phyloP scores from a whole-genome alignment of 2,113 vertebrate species.

The Acinonyx jubatus region DNA sequence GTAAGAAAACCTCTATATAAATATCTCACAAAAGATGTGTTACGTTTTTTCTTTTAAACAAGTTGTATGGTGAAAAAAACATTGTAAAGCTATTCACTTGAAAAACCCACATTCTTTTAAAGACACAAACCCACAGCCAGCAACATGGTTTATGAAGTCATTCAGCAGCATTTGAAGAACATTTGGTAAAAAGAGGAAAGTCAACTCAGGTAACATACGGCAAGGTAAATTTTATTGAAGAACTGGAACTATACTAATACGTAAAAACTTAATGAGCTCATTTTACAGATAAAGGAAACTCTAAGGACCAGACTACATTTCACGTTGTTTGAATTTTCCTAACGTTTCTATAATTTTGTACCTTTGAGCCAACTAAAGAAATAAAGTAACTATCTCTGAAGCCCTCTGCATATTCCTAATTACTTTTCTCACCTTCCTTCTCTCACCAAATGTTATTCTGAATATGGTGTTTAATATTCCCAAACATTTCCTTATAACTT shows the following conservation, averaged over 20 bases:
- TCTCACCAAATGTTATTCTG: neutral
- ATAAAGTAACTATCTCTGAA: neutral
- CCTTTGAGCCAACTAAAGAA: neutral
- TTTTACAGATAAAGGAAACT: neutral
- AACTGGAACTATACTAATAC: neutral
- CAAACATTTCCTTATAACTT: neutral
- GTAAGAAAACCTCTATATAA: neutral
- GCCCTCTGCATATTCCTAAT: neutral
- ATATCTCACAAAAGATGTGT: neutral
- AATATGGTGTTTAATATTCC: neutral
- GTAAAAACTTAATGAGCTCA: neutral
- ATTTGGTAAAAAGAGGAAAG: neutral
- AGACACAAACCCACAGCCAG: neutral
- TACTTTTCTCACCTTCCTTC: neutral
- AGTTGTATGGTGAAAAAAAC: neutral
- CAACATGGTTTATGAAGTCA: neutral
- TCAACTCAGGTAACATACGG: neutral
- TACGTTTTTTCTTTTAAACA: neutral
- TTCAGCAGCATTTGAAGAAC: neutral
- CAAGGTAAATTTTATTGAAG: neutral
- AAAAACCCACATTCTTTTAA: neutral
- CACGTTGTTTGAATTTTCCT: neutral
- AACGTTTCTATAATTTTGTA: neutral
- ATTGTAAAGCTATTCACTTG: neutral
- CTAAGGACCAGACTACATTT: neutral